Evolutionary conservation across 2,888 invertebrate species (phyloP), one percentile per base, ranked within the genome.

Genomic region (Prosapia bicincta): DNA sequence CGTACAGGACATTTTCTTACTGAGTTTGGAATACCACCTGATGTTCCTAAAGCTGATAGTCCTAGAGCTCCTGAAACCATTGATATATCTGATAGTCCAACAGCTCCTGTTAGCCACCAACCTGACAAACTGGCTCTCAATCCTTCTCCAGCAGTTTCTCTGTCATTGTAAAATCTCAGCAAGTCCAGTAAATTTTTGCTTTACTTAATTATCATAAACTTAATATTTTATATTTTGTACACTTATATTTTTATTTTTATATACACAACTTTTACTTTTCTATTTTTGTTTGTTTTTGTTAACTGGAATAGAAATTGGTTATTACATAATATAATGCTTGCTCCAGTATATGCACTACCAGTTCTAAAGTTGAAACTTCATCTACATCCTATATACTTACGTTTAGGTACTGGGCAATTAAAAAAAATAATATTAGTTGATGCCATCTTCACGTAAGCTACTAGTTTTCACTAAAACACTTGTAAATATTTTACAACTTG

Each of bases 1-100:
- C 54, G 74, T 7, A 74, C 69, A 7, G 74, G 74, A 28, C 69
- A 74, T 66, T 74, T 74, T 30, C 69, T 69, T 54, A 54, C n/a
- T 9, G 54, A 54, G 20, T 54, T 54, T 54, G 54, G 54, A 54
- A 3, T 20, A 20, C 54, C 54, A 3, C 20, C 54, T 20, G 54
- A 54, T 2, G 20, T 5, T 20, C 54, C 54, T 54, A 54, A 13
- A 54, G 3, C 54, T 54, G 54, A 54, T 20, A 38, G 38, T 15
- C 38, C 38, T 38, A 38, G 38, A 38, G 15, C 7, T 38, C 10
- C 38, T 38, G 38, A 15, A 6, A 30, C 5, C 9, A n/a, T n/a
- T n/a, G n/a, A n/a, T n/a, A n/a, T n/a, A n/a, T n/a, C n/a, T n/a
- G 7, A 13, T 38, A 5, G 2, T 38, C 38, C 38, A 13, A 13